A percentile compares a stretch with the other conserved stretches of the same genome.
These are phyloP conservation scores for Squalus acanthias DNA, from an alignment of 2,797 vertebrate genomes.

Conservation along the genomic window DNA sequence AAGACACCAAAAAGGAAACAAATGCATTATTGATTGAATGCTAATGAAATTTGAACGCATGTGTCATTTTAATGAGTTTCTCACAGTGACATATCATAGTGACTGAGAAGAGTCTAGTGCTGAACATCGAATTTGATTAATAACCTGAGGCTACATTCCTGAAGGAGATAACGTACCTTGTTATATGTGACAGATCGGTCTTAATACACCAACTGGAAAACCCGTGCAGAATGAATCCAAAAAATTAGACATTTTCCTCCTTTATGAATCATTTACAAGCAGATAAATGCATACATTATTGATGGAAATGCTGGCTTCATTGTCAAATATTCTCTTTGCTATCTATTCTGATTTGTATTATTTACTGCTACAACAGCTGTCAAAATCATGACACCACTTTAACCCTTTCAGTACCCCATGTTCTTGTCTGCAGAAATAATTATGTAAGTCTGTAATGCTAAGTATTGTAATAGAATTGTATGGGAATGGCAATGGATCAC, in stretches of 20 bases:
- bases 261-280: constrained; percentile 43
- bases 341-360: neutral
- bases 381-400: neutral
- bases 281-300: constrained; percentile 40
- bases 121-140: constrained; percentile 50
- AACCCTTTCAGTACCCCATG: neutral
- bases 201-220: constrained; percentile 44
- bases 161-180: constrained; percentile 47
- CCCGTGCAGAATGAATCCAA: constrained; percentile 43
- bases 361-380: neutral
- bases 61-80: constrained; percentile 55
- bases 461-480: neutral
- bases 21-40: constrained; percentile 51
- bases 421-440: neutral
- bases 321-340: constrained; percentile 43
- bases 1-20: constrained; percentile 49
- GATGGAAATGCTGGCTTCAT: constrained; percentile 42
- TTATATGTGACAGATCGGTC: constrained; percentile 44
- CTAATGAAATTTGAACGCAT: constrained; percentile 58
- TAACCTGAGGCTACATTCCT: constrained; percentile 45
- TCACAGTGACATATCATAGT: constrained; percentile 41
- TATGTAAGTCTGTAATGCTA: neutral
- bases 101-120: constrained; percentile 45
- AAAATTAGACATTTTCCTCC: constrained; percentile 38
- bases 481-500: neutral